Conservation (phyloP, 2,113 vertebrate genomes). For the Xiphorhynchus elegans region DNA sequence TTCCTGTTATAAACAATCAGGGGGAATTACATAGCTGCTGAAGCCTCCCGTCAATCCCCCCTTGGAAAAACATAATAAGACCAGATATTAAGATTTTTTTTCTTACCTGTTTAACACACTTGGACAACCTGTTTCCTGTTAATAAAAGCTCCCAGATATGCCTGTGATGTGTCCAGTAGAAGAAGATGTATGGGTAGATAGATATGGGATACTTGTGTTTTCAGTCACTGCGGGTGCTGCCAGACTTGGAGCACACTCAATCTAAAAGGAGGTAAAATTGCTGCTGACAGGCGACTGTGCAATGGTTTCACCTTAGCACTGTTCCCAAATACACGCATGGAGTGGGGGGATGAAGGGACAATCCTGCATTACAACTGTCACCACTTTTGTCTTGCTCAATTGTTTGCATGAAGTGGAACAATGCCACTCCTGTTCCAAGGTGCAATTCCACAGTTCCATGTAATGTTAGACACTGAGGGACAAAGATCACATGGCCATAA, state of each 20-base stretch:
- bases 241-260: not conserved
- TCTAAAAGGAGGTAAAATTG: not conserved
- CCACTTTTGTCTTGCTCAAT: not conserved
- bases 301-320: not conserved
- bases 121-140: not conserved
- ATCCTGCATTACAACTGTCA: not conserved
- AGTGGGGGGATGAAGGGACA: not conserved
- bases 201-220: not conserved
- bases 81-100: not conserved
- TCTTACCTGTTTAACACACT: not conserved
- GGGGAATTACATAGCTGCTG: conserved; percentile 24
- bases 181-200: not conserved
- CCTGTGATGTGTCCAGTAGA: not conserved
- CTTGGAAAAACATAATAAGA: not conserved
- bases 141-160: not conserved
- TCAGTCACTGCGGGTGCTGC: not conserved
- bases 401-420: not conserved
- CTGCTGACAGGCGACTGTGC: not conserved
- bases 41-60: not conserved
- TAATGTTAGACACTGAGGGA: not conserved
- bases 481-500: not conserved
- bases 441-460: not conserved
- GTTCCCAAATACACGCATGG: not conserved
- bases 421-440: not conserved
- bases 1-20: not conserved